Base-by-base conservation (phyloP, 2,797 vertebrate genomes). In the Neolamprologus multifasciatus region DNA sequence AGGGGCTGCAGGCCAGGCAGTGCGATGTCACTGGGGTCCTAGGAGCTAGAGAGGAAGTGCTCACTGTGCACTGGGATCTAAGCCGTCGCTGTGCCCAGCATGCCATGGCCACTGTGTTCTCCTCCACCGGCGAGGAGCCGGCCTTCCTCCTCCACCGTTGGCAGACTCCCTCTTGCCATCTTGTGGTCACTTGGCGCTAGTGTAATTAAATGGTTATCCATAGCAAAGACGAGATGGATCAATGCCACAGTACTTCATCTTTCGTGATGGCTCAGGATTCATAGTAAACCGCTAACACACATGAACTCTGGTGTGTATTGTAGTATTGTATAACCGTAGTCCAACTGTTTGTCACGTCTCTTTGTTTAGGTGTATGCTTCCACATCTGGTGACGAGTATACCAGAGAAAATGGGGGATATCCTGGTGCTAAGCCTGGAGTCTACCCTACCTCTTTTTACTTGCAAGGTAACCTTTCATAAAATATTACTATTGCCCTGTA, bases 321-420 rank as follows among this genome's bases (percentile, higher is more conserved):
- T 67, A 8, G 2, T 33, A 2, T 31, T 64, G 31, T 36, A 13
- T 64, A 36, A 64, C 19, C 19, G 2, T 50, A 31, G 36, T 40
- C 52, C 6, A 79, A 50, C 62, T 62, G 29, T 38, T 85, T 21
- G 64, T 31, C 57, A 19, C 89, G 33, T 55, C 4, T 91, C 40
- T 86, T 76, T 91, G 64, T 93, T 88, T 91, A 99, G 99, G 99
- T 99, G 86, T 99, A 99, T 91, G 97, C 98, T 38, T 96, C 98
- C 87, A 98, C 97, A 95, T 99, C 98, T 93, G 97, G 98, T 87
- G 98, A 99, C 2, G 98, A 99, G 92, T 99, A 98, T 90, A 88
- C 97, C 92, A 97, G 98, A 93, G 98, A 99, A 86, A 88, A 97
- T 8, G 94, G 96, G 67, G 95, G 97, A 91, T 99, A 99, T 88